These are phyloP conservation scores for Leuciscus idus DNA, from an alignment of 2,113 vertebrate species.

Conservation along the genomic window DNA sequence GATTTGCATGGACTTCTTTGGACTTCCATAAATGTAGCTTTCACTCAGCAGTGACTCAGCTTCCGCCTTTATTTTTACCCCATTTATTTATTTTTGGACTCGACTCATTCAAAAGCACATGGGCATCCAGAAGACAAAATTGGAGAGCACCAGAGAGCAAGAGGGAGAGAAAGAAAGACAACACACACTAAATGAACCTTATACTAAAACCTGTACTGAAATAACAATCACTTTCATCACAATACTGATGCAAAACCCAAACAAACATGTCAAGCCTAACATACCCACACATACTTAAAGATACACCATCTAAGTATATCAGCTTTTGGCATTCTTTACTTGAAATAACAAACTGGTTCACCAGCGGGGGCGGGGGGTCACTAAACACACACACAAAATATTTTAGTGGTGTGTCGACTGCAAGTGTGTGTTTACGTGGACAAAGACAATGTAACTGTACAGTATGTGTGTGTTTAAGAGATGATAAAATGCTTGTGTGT, in stretches of 20 bases:
- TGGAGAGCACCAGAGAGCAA: background rate
- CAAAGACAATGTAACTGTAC: conserved; percentile 11
- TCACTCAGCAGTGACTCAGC: conserved; percentile 50
- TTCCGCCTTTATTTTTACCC: conserved; percentile 55
- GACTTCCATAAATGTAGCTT: conserved; percentile 59
- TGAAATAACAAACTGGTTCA: conserved; percentile 45
- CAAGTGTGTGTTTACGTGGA: conserved; percentile 11
- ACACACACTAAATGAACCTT: conserved; percentile 9
- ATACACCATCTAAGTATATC: conserved; percentile 15
- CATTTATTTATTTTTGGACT: conserved; percentile 56
- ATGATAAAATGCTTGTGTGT: conserved; percentile 22
- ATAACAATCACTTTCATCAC: conserved; percentile 12
- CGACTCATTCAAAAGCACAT: conserved; percentile 30
- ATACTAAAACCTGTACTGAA: background rate
- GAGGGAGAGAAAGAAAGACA: conserved; percentile 10
- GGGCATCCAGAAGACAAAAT: conserved; percentile 18
- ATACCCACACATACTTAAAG: background rate
- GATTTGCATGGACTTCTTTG: background rate
- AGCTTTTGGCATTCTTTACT: conserved; percentile 41
- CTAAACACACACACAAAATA: conserved; percentile 11
- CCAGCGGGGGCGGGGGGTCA: background rate
- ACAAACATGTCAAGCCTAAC: conserved; percentile 18
- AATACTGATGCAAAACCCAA: conserved; percentile 14
- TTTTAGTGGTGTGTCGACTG: conserved; percentile 12
- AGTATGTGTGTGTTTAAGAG: conserved; percentile 25